phyloP scores from a whole-genome alignment of 2,888 invertebrate species.

The Oeneis ivallda region DNA sequence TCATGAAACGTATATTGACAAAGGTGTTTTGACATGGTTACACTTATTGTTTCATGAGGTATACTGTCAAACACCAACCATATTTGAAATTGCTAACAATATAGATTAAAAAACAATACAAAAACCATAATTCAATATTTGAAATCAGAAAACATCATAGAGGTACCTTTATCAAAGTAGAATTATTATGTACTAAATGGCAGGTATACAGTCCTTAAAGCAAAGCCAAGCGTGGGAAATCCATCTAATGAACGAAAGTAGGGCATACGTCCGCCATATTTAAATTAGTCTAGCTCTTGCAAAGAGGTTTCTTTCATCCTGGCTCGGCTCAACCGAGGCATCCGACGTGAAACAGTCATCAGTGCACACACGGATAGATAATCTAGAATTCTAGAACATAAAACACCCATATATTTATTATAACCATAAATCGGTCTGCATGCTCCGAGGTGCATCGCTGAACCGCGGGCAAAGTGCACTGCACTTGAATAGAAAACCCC shows the following conservation, averaged over 20 bases:
- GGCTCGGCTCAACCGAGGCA: constrained; percentile 8
- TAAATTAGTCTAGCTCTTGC: constrained; percentile 8
- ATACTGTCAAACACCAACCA: no score
- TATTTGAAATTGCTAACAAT: no score
- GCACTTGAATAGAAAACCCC: constrained; percentile 55
- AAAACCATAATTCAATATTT: no score
- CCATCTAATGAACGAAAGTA: constrained; percentile 10
- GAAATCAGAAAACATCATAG: no score
- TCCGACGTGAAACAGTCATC: constrained; percentile 34
- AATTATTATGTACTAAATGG: neutral
- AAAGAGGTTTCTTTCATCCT: constrained; percentile 14
- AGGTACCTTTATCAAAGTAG: no score
- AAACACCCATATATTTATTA: constrained; percentile 79
- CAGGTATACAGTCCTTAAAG: neutral
- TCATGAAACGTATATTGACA: no score
- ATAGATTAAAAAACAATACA: no score
- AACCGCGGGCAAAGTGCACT: constrained; percentile 68
- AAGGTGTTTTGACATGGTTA: no score
- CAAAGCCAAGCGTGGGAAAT: constrained; percentile 13
- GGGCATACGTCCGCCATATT: constrained; percentile 14
- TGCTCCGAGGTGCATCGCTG: constrained; percentile 72
- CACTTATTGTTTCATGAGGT: no score
- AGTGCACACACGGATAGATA: constrained; percentile 53
- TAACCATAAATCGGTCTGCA: constrained; percentile 76
- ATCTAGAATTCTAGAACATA: constrained; percentile 74